phyloP scores from a whole-genome alignment of 2,888 invertebrate species.

The Villa cingulata region DNA sequence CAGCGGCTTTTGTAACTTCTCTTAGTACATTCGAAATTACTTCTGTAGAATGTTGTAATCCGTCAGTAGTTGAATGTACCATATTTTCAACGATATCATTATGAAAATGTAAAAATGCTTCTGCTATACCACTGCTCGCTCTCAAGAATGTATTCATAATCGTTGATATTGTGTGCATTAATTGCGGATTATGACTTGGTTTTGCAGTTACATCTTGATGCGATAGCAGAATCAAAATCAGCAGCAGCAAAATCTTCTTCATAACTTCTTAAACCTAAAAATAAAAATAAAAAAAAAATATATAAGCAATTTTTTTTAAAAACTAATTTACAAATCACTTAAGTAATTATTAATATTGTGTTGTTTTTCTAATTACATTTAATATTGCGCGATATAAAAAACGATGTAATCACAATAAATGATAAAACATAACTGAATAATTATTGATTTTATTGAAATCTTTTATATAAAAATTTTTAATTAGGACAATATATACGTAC shows the following conservation, averaged over 20 bases:
- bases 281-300: no score
- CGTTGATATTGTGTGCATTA: not conserved
- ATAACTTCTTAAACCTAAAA: not conserved
- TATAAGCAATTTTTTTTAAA: no score
- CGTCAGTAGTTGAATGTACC: not conserved
- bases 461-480: not conserved
- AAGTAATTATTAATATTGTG: no score
- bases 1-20: not conserved
- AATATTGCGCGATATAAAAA: no score
- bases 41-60: not conserved
- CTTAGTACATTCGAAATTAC: not conserved
- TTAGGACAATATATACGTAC: not conserved
- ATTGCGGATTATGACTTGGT: not conserved
- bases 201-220: not conserved
- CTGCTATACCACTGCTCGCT: not conserved
- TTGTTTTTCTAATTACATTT: no score
- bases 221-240: not conserved
- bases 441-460: not conserved
- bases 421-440: not conserved
- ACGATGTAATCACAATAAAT: not conserved
- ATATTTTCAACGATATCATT: not conserved
- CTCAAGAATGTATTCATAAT: not conserved
- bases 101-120: not conserved
- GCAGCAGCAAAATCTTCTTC: not conserved
- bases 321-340: no score